Conservation (phyloP, 2,888 invertebrate species). For the Aethes cnicana region DNA sequence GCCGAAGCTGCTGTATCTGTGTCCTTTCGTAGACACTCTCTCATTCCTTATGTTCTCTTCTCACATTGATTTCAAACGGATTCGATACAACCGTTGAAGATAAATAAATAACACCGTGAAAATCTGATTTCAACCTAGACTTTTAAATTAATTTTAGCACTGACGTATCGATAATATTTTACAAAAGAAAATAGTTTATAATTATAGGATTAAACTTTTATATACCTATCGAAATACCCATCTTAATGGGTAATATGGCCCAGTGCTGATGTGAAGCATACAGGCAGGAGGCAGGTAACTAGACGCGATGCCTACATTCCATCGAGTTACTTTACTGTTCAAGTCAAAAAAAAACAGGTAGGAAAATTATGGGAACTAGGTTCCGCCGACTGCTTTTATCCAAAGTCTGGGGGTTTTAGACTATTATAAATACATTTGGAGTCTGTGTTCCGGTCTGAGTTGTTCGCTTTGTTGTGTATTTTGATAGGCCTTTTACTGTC, state of each 20-base stretch:
- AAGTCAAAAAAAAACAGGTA: slow-evolving; percentile 55
- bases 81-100: too few relatives aligned
- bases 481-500: too few relatives aligned
- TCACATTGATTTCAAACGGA: too few relatives aligned
- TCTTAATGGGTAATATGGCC: slow-evolving; percentile 52
- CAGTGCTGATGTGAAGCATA: slow-evolving; percentile 51
- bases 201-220: slow-evolving; percentile 27
- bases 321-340: slow-evolving; percentile 51
- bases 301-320: slow-evolving; percentile 71
- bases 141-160: too few relatives aligned
- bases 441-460: not conserved
- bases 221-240: slow-evolving; percentile 23
- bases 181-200: too few relatives aligned
- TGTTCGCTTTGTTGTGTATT: too few relatives aligned
- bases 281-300: slow-evolving; percentile 62
- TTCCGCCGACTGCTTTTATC: slow-evolving; percentile 6
- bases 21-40: too few relatives aligned
- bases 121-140: too few relatives aligned
- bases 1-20: too few relatives aligned
- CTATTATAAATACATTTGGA: slow-evolving; percentile 28
- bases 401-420: not conserved
- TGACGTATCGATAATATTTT: too few relatives aligned
- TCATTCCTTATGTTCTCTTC: too few relatives aligned
- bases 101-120: too few relatives aligned
- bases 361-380: slow-evolving; percentile 43